Evolutionary conservation across 30 jellyfish, hydroid and myxozoan genomes (phyloP).

Genomic region (Pelagia noctiluca): DNA sequence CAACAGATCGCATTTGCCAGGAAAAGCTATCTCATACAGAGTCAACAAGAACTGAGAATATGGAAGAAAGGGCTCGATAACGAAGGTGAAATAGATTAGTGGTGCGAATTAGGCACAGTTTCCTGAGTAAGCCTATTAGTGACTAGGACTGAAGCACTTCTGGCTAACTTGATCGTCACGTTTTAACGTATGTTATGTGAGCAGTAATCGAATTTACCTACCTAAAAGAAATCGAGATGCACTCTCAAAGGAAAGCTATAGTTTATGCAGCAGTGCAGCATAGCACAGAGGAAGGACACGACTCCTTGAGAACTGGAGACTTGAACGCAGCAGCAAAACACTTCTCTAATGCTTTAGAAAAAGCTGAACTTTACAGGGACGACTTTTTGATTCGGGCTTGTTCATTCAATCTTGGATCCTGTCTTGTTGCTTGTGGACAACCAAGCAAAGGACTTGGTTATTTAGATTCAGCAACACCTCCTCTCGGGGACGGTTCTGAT

Average conservation of each 20-base stretch:
- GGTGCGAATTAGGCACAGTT: too few relatives aligned
- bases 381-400: constrained; percentile 77
- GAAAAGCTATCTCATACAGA: too few relatives aligned
- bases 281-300: constrained; percentile 86
- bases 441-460: constrained; percentile 77
- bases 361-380: constrained; percentile 69
- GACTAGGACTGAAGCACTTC: too few relatives aligned
- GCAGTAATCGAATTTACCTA: too few relatives aligned
- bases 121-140: too few relatives aligned
- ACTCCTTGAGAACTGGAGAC: constrained; percentile 58
- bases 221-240: constrained; percentile 11
- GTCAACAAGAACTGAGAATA: too few relatives aligned
- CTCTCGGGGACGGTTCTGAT: constrained; percentile 58
- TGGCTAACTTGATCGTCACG: too few relatives aligned
- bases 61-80: too few relatives aligned
- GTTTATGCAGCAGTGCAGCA: constrained; percentile 60
- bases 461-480: constrained; percentile 68
- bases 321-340: constrained; percentile 72
- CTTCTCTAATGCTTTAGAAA: constrained; percentile 71
- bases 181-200: too few relatives aligned
- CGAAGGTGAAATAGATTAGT: too few relatives aligned
- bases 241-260: constrained; percentile 42
- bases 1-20: too few relatives aligned
- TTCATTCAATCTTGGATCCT: constrained; percentile 90
- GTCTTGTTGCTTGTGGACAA: constrained; percentile 86